Base-by-base conservation (phyloP, 2,888 invertebrate species). In the Caenorhabditis angaria region DNA sequence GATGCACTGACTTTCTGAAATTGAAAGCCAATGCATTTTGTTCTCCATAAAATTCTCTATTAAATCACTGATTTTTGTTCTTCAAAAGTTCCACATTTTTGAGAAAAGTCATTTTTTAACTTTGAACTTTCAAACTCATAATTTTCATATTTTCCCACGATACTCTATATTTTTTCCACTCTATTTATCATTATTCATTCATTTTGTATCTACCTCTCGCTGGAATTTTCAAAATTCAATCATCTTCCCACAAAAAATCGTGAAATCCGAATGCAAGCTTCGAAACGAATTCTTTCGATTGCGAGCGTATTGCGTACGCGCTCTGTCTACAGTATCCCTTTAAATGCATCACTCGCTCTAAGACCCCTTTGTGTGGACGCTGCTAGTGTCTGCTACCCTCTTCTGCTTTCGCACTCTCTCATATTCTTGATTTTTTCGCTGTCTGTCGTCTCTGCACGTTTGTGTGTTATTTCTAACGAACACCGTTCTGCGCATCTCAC, bases 231-330 rank as follows among this genome's bases (percentile, higher is more conserved):
- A 50, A 50, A 50, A 50, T 50, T 50, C 50, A 20, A 50, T 24
- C 50, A 24, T 24, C n/a, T 50, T 50, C 50, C 20, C 4, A 6
- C 22, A 3, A 50, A 50, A 50, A 24, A 4, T 24, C 22, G 6
- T 6, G 50, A 50, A 50, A 50, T 8, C 2, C 20, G 50, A 3
- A 20, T 1, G 8, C 50, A 20, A 29, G 25, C 48, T 56, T 28
- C 24, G 25, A 53, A 47, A 28, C 56, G 50, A 58, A 47, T 56
- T 59, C 32, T 59, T 4, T 66, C 24, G 60, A 0, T 3, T 20
- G 72, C 72, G 72, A 53, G 67, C 72, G 66, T 72, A 64, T 65
- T 61, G 72, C 72, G 72, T 54, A 67, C 67, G 72, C 67, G 57
- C 55, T 35, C 32, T 32, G 35, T 24, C 35, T 72, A 72, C 72